Base-by-base conservation (phyloP, 2,113 vertebrate species). In the Candoia aspera region DNA sequence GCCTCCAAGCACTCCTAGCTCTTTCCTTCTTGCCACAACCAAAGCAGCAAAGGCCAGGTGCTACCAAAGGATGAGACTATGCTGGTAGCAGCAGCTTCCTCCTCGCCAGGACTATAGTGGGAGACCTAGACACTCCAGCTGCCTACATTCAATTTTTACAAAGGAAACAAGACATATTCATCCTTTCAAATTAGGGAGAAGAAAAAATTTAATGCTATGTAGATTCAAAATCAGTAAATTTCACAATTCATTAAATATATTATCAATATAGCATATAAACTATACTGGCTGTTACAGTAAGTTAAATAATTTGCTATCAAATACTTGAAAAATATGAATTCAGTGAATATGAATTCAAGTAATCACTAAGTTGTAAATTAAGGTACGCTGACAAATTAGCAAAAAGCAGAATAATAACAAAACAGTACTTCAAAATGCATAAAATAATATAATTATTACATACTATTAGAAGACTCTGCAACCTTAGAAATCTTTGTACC, bases 401-500 rank as follows among this genome's bases (percentile, higher is more conserved):
- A 46, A 6, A 10, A 42, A 9, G 17, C 29, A 87, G 59, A 42
- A 21, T 0, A 23, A 0, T 21, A 57, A 90, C 37, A 91, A 57
- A 49, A 33, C 11, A 26, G 15, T 57, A 46, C 21, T 90, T 90
- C 93, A 19, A 8, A 33, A 21, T 3, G 55, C 33, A 57, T 8
- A 84, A 90, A 19, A 64, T 49, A 93, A 60, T 42, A 54, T 88
- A 93, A 88, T 92, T 94, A 92, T n/a, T 92, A 90, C 84, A 89
- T 64, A 90, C 91, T 19, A 58, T 53, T 95, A 92, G 92, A 92
- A 92, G 42, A 90, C 3, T 94, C 84, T 90, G 60, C 94, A 95
- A 96, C 93, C 95, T 95, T 90, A 92, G 90, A 93, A 93, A 91
- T 93, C 88, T 95, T 95, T 93, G 84, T 97, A 99, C 99, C 99